Base-by-base conservation (phyloP, 2,797 vertebrate genomes). In the Gobio occitaniae region DNA sequence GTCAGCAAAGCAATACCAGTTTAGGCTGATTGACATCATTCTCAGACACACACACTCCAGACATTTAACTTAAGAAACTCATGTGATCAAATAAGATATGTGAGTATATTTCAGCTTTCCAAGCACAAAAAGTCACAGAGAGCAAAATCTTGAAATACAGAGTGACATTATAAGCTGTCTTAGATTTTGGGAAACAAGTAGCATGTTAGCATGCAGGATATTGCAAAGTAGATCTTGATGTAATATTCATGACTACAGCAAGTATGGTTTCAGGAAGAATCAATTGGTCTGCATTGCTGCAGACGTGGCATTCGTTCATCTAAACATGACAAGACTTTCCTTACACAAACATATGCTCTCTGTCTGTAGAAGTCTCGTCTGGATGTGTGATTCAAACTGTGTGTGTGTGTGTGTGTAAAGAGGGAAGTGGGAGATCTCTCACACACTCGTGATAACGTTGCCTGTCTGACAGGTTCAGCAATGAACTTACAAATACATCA, bases 391-490 rank as follows among this genome's bases (percentile, higher is more conserved):
- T 21, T 56, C 19, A 19, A 29, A 19, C 56, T 21, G 32, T 44
- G 32, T 48, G 38, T 2, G 29, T 48, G 36, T n/a, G n/a, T n/a
- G n/a, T 69, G 56, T 76, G 69, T 86, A 74, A 52, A 74, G 77
- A 85, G 32, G 52, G 71, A 86, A 86, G 86, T 84, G 82, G 15
- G 65, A 84, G 65, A 89, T 76, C 21, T 77, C 86, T 77, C 74
- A 85, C 74, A 70, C 56, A 75, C 68, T 70, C 70, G 66, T 56
- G 79, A 84, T 65, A 68, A 66, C 36, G 25, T 47, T 90, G 76
- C 83, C 76, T 36, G 86, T 77, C 89, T 69, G 75, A 88, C 90
- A 84, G 77, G 87, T 91, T 89, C 61, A 78, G 59, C 66, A 80
- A 54, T 71, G 54, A 72, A 70, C 38, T 29, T 86, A 10, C 48